Conservation (phyloP, 2,797 vertebrate species). For the Enteromius viviparus region DNA sequence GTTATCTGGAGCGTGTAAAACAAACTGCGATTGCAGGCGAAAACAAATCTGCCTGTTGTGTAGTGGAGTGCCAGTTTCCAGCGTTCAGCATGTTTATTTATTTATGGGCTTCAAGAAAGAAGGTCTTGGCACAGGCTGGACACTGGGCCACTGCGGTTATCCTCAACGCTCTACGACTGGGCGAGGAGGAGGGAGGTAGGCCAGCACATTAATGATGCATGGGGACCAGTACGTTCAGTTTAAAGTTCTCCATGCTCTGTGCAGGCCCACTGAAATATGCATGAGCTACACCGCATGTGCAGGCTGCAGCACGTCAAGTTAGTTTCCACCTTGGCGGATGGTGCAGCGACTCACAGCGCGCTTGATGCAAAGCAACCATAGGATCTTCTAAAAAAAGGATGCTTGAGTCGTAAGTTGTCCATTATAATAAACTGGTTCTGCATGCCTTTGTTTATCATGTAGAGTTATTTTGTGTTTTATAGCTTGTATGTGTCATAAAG, state of each 20-base stretch:
- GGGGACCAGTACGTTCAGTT: constrained; percentile 67
- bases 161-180: constrained; percentile 63
- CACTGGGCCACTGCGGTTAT: constrained; percentile 63
- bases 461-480: constrained; percentile 19
- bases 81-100: constrained; percentile 72
- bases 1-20: constrained; percentile 70
- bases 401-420: constrained; percentile 61
- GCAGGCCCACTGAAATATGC: constrained; percentile 72
- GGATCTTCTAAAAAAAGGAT: constrained; percentile 55
- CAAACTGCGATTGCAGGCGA: constrained; percentile 65
- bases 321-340: constrained; percentile 53
- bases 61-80: constrained; percentile 66
- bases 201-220: constrained; percentile 76
- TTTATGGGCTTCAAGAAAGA: constrained; percentile 71
- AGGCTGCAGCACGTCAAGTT: constrained; percentile 50
- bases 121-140: constrained; percentile 59
- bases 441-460: constrained; percentile 45
- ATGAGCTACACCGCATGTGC: constrained; percentile 60
- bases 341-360: constrained; percentile 39
- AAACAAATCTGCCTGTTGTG: constrained; percentile 74
- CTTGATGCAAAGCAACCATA: constrained; percentile 30
- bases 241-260: constrained; percentile 70
- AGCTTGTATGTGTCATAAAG: constrained; percentile 24
- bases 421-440: constrained; percentile 48
- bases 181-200: constrained; percentile 61